Percentiles rank a stretch among this genome's conserved stretches.
phyloP scores from a whole-genome alignment of 2,113 vertebrate genomes.

The Atlantisia rogersi region DNA sequence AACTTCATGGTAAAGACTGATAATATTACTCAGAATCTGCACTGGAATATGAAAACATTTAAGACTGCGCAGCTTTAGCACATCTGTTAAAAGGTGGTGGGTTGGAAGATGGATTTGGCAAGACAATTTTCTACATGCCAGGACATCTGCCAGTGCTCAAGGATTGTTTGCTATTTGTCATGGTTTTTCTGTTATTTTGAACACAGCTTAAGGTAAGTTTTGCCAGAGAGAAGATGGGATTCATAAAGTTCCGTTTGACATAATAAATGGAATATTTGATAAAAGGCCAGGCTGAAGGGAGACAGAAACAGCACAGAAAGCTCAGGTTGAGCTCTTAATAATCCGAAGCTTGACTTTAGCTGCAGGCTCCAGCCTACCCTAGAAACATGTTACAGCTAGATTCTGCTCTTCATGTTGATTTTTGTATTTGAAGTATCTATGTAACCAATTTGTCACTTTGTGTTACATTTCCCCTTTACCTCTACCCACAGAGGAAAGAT shows the following conservation, averaged over 20 bases:
- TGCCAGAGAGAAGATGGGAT: background rate
- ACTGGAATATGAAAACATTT: background rate
- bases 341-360: background rate
- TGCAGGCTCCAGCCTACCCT: background rate
- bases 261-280: background rate
- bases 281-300: background rate
- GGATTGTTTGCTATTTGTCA: background rate
- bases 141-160: background rate
- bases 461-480: background rate
- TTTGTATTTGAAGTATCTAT: background rate
- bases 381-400: background rate
- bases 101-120: background rate
- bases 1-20: background rate
- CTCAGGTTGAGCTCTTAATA: background rate
- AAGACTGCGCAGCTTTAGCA: background rate
- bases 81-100: background rate
- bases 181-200: background rate
- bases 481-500: background rate
- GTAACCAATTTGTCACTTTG: background rate
- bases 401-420: background rate
- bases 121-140: background rate
- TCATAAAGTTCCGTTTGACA: background rate
- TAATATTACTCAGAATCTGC: background rate
- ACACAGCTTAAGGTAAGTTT: background rate
- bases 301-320: background rate